Conservation (phyloP, 2,888 invertebrate species). For the Acronicta psi region DNA sequence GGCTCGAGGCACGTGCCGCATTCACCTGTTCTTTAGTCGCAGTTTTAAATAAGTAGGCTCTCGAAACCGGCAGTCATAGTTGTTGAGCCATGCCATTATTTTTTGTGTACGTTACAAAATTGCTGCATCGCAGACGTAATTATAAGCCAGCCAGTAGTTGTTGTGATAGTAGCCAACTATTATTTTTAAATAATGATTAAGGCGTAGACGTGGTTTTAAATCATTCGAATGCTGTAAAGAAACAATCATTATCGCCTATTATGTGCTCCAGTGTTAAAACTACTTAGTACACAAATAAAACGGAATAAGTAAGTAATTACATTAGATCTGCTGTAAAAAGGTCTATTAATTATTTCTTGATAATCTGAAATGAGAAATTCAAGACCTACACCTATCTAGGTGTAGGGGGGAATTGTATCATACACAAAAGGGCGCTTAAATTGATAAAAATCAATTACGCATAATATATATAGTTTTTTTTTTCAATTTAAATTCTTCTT, state of each 20-base stretch:
- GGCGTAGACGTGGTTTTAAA: conserved; percentile 38
- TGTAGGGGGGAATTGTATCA: too few relatives aligned
- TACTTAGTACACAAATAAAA: conserved; percentile 30
- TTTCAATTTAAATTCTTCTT: too few relatives aligned
- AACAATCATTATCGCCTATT: conserved; percentile 21
- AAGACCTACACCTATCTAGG: too few relatives aligned
- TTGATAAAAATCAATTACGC: too few relatives aligned
- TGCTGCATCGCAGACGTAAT: conserved; percentile 51
- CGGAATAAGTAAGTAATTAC: too few relatives aligned
- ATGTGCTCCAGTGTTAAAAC: conserved; percentile 17
- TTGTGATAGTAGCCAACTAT: conserved; percentile 40
- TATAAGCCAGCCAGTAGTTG: conserved; percentile 41
- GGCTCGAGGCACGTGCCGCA: conserved; percentile 75
- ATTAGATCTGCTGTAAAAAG: too few relatives aligned
- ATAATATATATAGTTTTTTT: too few relatives aligned
- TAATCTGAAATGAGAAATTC: too few relatives aligned
- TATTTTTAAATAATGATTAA: conserved; percentile 46
- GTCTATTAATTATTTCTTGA: too few relatives aligned
- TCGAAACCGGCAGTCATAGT: conserved; percentile 55
- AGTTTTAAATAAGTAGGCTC: conserved; percentile 65
- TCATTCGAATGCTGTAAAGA: conserved; percentile 34
- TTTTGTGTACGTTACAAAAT: conserved; percentile 62
- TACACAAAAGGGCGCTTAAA: too few relatives aligned
- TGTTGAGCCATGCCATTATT: conserved; percentile 64
- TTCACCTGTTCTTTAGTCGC: conserved; percentile 77